Conservation (phyloP, 1,140 invertebrate genomes). For the Leptinotarsa undecemlineata region DNA sequence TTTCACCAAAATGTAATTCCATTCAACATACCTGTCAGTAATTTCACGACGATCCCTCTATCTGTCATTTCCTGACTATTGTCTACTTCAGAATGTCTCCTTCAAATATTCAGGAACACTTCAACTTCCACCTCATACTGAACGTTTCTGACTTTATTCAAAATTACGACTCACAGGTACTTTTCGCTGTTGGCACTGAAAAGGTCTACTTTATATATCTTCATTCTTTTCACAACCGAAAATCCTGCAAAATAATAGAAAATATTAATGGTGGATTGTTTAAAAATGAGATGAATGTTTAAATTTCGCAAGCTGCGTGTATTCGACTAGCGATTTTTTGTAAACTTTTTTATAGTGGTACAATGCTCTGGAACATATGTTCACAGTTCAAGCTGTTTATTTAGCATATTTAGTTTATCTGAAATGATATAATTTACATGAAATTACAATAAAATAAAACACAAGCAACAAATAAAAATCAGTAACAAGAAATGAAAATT, state of each 20-base stretch:
- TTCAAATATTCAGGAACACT: not conserved
- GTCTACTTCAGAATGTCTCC: not conserved
- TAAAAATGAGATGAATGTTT: too few species aligned
- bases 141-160: not conserved
- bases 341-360: too few species aligned
- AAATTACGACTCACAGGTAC: not conserved
- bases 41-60: not conserved
- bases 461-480: too few species aligned
- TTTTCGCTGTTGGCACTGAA: not conserved
- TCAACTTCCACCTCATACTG: slow-evolving; percentile 5
- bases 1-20: not conserved
- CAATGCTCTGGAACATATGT: too few species aligned
- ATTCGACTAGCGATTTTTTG: too few species aligned
- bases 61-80: not conserved
- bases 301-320: too few species aligned
- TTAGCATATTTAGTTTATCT: too few species aligned
- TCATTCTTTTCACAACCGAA: not conserved
- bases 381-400: too few species aligned
- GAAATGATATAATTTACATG: too few species aligned
- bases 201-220: not conserved
- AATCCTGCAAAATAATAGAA: not conserved
- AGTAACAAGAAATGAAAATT: too few species aligned
- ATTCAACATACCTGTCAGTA: not conserved
- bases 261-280: not conserved
- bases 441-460: too few species aligned